These are phyloP conservation scores for Aphelenchoides fujianensis DNA, from an alignment of 1,140 invertebrate species.

Conservation along the genomic window DNA sequence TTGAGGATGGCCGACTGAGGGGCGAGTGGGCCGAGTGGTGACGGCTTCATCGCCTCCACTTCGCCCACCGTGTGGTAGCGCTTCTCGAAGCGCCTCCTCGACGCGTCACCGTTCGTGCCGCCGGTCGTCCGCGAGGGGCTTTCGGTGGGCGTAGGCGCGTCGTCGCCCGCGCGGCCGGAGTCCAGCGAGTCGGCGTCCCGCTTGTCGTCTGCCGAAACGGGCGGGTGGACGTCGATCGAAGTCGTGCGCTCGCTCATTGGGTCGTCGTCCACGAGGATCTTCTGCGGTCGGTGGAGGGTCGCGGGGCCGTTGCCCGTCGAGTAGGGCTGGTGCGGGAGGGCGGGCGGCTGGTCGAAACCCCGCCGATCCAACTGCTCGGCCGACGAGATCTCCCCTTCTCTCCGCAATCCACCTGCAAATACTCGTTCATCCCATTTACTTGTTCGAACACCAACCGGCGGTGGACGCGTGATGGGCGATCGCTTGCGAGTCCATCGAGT, in stretches of 20 bases:
- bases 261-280: conserved; percentile 25
- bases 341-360: conserved; percentile 6
- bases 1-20: conserved; percentile 50
- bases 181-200: not conserved
- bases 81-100: conserved; percentile 55
- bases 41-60: conserved; percentile 42
- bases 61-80: conserved; percentile 60
- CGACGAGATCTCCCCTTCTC: conserved; percentile 32
- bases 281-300: conserved; percentile 5
- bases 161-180: not conserved
- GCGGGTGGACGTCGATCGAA: not conserved
- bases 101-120: not conserved
- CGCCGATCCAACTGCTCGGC: conserved; percentile 44
- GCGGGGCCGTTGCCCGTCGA: not conserved
- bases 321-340: conserved; percentile 15
- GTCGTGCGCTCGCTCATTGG: not conserved
- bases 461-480: conserved; percentile 28
- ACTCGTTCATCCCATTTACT: not conserved
- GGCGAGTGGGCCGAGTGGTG: conserved; percentile 16
- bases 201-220: conserved; percentile 1
- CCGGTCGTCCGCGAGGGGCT: not conserved
- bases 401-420: conserved; percentile 25
- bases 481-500: conserved; percentile 57
- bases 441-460: not conserved
- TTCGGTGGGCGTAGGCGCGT: not conserved